Percentiles rank a stretch among this genome's conserved stretches.
Evolutionary conservation across 2,113 vertebrate species (phyloP).

Genomic region (Abramis brama): DNA sequence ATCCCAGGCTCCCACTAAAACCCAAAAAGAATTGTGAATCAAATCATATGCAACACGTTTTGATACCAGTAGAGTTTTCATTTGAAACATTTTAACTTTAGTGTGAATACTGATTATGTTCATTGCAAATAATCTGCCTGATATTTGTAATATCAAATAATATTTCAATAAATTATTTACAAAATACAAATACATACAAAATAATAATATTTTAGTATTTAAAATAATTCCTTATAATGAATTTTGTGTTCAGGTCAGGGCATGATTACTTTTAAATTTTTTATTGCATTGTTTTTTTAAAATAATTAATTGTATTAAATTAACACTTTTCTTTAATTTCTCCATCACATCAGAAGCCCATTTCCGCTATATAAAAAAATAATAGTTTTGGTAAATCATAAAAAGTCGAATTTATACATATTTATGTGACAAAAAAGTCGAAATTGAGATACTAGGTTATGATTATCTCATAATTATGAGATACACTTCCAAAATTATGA

Average conservation of each 20-base stretch:
- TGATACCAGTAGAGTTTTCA: not conserved
- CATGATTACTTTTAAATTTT: not conserved
- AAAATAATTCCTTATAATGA: not conserved
- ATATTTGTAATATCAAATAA: not conserved
- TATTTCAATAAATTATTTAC: not conserved
- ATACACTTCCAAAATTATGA: not conserved
- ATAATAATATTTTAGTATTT: not conserved
- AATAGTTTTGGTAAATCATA: not conserved
- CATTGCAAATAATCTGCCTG: not conserved
- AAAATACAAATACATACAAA: not conserved
- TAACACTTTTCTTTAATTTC: not conserved
- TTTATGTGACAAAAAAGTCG: not conserved
- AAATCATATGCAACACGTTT: not conserved
- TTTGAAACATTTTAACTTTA: not conserved
- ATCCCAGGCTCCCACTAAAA: slow-evolving; percentile 49
- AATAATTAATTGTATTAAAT: not conserved
- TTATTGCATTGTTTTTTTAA: too few species aligned
- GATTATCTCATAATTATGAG: not conserved
- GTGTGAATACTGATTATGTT: not conserved
- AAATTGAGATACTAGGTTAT: not conserved
- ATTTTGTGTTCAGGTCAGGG: not conserved
- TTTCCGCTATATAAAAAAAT: not conserved
- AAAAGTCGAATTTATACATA: not conserved
- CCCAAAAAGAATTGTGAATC: not conserved
- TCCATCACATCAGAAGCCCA: not conserved